Conservation (phyloP, 2,888 invertebrate genomes). For the Amaurobius ferox region DNA sequence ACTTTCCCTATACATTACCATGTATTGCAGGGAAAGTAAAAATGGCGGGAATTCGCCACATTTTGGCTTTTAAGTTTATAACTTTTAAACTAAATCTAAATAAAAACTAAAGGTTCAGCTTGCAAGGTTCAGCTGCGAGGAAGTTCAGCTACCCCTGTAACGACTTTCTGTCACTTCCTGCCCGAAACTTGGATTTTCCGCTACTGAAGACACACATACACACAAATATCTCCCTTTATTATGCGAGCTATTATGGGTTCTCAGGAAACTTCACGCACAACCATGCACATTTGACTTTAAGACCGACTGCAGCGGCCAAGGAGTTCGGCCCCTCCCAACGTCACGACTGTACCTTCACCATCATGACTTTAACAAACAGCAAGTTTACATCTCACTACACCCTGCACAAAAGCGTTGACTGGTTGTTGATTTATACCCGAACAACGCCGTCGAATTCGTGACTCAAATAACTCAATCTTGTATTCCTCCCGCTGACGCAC, state of each 20-base stretch:
- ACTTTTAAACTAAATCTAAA: too few species aligned
- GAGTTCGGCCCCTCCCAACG: not conserved
- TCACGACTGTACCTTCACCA: not conserved
- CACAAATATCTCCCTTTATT: not conserved
- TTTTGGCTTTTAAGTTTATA: too few species aligned
- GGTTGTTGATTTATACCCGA: not conserved
- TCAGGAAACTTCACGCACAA: not conserved
- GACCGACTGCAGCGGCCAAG: not conserved
- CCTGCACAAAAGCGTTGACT: not conserved
- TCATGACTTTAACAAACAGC: not conserved
- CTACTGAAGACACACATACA: not conserved
- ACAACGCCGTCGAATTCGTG: not conserved
- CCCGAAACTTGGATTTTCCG: too few species aligned
- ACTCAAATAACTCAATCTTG: slow-evolving; percentile 6
- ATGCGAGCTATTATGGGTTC: not conserved
- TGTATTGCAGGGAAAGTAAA: too few species aligned
- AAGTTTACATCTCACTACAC: not conserved
- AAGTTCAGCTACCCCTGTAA: too few species aligned
- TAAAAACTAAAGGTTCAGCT: too few species aligned
- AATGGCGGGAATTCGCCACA: too few species aligned
- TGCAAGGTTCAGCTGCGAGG: too few species aligned
- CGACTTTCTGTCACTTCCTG: too few species aligned
- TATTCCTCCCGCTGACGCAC: not conserved
- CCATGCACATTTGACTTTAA: not conserved
- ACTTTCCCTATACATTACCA: too few species aligned